phyloP scores from a whole-genome alignment of 2,797 vertebrate genomes.

The Gallinago stenura region DNA sequence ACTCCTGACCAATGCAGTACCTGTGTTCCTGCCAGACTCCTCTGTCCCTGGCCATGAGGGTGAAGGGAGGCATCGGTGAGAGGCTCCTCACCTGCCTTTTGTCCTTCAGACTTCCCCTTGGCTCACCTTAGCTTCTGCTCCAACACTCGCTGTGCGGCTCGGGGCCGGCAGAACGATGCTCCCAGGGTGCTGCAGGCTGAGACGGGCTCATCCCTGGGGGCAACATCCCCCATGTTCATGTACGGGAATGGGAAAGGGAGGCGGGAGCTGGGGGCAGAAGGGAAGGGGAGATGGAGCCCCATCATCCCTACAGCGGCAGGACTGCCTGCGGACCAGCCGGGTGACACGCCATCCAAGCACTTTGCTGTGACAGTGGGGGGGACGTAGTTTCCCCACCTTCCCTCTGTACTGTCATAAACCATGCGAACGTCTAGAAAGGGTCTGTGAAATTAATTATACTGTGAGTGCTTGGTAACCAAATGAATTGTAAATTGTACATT shows the following conservation, averaged over 20 bases:
- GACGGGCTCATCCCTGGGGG: neutral
- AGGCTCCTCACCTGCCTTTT: neutral
- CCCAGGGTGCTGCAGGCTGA: neutral
- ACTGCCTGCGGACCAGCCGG: neutral
- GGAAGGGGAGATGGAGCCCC: neutral
- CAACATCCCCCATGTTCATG: too few relatives aligned
- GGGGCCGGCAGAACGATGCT: neutral
- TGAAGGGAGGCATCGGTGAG: neutral
- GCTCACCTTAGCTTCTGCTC: neutral
- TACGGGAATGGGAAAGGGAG: neutral
- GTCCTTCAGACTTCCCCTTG: neutral
- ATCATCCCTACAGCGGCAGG: neutral
- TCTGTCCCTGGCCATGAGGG: neutral
- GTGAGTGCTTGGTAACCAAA: conserved; percentile 81
- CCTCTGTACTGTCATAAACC: conserved; percentile 52
- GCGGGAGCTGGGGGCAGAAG: neutral
- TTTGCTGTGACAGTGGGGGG: neutral
- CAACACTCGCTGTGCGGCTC: neutral
- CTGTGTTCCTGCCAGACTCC: neutral
- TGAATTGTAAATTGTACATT: conserved; percentile 86
- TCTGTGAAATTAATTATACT: conserved; percentile 84
- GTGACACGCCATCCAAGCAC: neutral
- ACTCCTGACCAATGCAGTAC: neutral
- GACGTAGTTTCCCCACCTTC: conserved; percentile 4
- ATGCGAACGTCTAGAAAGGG: conserved; percentile 67